Conservation (phyloP, 2,888 invertebrate genomes). For the Hypsopygia costalis region DNA sequence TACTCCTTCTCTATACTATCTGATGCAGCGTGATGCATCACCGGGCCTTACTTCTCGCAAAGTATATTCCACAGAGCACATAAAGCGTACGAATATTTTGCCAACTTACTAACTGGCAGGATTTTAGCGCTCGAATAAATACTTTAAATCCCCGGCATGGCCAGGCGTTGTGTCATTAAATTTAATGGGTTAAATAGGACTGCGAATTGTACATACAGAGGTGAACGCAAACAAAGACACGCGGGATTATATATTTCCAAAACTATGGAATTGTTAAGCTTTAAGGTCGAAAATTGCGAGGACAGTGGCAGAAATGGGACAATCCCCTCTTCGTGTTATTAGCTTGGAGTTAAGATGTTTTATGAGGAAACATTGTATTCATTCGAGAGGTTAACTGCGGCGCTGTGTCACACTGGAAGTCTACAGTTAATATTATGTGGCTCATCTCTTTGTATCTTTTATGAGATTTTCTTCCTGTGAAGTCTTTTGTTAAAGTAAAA, state of each 20-base stretch:
- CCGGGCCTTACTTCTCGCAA: slow-evolving; percentile 18
- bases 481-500: slow-evolving; percentile 18
- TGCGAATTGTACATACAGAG: slow-evolving; percentile 22
- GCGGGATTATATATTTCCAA: slow-evolving; percentile 7
- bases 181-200: slow-evolving; percentile 29
- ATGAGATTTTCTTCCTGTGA: slow-evolving; percentile 18
- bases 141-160: slow-evolving; percentile 24
- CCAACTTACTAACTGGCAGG: slow-evolving; percentile 24
- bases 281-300: slow-evolving; percentile 16
- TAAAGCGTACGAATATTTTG: slow-evolving; percentile 18
- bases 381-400: slow-evolving; percentile 28
- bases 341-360: slow-evolving; percentile 36
- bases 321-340: slow-evolving; percentile 15
- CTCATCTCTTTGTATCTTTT: slow-evolving; percentile 20
- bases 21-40: slow-evolving; percentile 33
- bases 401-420: slow-evolving; percentile 17
- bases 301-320: not conserved
- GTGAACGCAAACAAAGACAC: slow-evolving; percentile 18
- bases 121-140: slow-evolving; percentile 30
- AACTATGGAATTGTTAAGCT: slow-evolving; percentile 11
- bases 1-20: slow-evolving; percentile 13
- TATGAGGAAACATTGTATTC: slow-evolving; percentile 43
- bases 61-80: slow-evolving; percentile 18
- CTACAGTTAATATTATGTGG: slow-evolving; percentile 19
- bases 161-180: slow-evolving; percentile 28